phyloP scores from a whole-genome alignment of 64 coral and sea anemone genomes.

The Orbicella faveolata region DNA sequence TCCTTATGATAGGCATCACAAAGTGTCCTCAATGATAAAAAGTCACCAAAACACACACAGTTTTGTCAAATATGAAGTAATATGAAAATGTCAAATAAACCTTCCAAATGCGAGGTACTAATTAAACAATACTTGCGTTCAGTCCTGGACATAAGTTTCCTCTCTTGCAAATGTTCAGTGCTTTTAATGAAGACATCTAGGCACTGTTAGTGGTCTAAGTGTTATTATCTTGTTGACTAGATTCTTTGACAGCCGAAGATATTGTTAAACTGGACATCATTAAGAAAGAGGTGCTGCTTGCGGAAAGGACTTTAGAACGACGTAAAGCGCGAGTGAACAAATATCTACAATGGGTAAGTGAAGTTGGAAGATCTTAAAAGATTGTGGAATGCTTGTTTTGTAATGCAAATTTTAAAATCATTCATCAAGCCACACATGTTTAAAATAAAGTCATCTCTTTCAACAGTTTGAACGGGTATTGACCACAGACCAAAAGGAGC shows the following conservation, averaged over 20 bases:
- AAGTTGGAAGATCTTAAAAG: neutral
- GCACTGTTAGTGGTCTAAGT: neutral
- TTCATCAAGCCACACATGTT: no score
- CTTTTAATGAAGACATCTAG: neutral
- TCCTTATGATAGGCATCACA: no score
- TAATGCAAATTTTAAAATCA: no score
- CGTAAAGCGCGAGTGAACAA: conserved; percentile 1
- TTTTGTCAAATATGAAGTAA: no score
- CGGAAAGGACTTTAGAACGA: neutral
- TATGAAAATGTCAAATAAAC: no score
- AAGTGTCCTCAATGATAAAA: no score
- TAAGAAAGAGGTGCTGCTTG: neutral
- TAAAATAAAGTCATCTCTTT: neutral
- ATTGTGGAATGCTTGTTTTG: no score
- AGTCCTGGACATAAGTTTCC: no score
- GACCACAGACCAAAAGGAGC: neutral
- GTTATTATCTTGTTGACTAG: neutral
- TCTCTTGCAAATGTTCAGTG: no score
- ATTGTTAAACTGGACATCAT: neutral
- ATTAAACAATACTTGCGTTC: no score
- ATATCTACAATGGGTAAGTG: conserved; percentile 15
- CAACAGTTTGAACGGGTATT: neutral
- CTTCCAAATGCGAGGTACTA: no score
- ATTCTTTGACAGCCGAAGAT: neutral
- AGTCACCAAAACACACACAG: no score